A percentile compares a stretch with the other conserved stretches of the same genome.
Conservation (phyloP, 2,797 vertebrate genomes). For the Typhlichthys eigenmanni region DNA sequence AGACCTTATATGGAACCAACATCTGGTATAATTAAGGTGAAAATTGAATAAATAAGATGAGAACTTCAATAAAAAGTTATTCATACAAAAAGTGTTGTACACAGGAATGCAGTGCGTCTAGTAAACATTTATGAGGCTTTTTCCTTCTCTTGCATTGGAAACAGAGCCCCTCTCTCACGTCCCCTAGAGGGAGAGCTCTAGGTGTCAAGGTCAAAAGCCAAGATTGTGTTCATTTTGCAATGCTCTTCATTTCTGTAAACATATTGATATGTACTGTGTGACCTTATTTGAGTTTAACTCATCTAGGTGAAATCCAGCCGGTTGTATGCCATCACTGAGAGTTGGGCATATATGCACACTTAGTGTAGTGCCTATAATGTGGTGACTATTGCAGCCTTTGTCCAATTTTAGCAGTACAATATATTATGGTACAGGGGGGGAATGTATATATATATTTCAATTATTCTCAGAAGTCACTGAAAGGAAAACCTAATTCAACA, state of each 20-base stretch:
- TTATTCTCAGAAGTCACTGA: constrained; percentile 48
- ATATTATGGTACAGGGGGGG: constrained; percentile 18
- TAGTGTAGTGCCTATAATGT: constrained; percentile 35
- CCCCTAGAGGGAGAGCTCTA: constrained; percentile 48
- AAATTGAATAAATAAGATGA: constrained; percentile 50
- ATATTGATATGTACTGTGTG: constrained; percentile 68
- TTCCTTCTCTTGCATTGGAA: constrained; percentile 43
- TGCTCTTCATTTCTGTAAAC: constrained; percentile 73
- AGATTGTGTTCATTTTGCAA: constrained; percentile 57
- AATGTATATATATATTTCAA: constrained; percentile 36
- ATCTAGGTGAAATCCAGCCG: constrained; percentile 45
- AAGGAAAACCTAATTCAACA: constrained; percentile 32
- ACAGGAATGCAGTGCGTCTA: constrained; percentile 72
- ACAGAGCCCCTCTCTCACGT: constrained; percentile 45
- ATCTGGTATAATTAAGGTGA: constrained; percentile 52
- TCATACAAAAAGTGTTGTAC: constrained; percentile 62
- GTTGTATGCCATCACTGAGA: constrained; percentile 32
- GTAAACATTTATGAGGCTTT: constrained; percentile 71
- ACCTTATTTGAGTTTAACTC: constrained; percentile 56
- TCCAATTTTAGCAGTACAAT: constrained; percentile 44
- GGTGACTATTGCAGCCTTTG: constrained; percentile 37
- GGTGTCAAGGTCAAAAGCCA: constrained; percentile 49
- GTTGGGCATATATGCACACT: constrained; percentile 19
- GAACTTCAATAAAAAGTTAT: constrained; percentile 68
- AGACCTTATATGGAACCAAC: constrained; percentile 45